Percentiles rank a stretch among this genome's conserved stretches.
These are phyloP conservation scores for Drosophila carrolli DNA, from an alignment of 1,140 invertebrate species.

Conservation along the genomic window DNA sequence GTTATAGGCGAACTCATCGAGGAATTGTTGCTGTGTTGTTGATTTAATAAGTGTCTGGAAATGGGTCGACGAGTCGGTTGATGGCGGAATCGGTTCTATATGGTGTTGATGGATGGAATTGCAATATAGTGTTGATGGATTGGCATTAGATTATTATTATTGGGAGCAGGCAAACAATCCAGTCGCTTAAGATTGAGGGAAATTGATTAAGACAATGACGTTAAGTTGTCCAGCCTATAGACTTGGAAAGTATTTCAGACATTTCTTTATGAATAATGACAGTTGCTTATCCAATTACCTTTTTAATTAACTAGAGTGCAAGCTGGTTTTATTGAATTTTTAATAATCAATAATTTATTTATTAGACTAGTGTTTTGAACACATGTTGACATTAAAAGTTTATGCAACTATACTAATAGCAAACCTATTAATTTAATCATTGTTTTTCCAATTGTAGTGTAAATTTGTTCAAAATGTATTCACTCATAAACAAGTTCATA, in stretches of 20 bases:
- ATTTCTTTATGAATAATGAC: background rate
- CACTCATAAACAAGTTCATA: background rate
- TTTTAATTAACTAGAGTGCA: background rate
- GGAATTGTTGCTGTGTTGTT: constrained; percentile 43
- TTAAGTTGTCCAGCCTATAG: background rate
- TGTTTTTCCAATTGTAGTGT: background rate
- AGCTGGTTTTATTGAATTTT: no score
- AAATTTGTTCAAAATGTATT: background rate
- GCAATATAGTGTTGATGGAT: constrained; percentile 41
- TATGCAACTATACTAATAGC: no score
- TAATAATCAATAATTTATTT: no score
- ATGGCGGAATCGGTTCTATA: constrained; percentile 23
- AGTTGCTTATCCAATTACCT: background rate
- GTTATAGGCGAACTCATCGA: constrained; percentile 42
- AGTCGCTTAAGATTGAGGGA: constrained; percentile 23
- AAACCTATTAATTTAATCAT: no score
- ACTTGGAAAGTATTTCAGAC: background rate
- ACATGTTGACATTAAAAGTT: background rate
- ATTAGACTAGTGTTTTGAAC: no score
- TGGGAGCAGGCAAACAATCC: constrained; percentile 33
- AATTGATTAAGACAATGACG: constrained; percentile 30
- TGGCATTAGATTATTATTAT: constrained; percentile 49
- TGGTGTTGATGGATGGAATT: constrained; percentile 47
- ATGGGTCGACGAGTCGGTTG: constrained; percentile 41
- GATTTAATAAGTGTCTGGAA: constrained; percentile 56